Base-by-base conservation (phyloP, 1,140 invertebrate species). In the Drosophila cardini region DNA sequence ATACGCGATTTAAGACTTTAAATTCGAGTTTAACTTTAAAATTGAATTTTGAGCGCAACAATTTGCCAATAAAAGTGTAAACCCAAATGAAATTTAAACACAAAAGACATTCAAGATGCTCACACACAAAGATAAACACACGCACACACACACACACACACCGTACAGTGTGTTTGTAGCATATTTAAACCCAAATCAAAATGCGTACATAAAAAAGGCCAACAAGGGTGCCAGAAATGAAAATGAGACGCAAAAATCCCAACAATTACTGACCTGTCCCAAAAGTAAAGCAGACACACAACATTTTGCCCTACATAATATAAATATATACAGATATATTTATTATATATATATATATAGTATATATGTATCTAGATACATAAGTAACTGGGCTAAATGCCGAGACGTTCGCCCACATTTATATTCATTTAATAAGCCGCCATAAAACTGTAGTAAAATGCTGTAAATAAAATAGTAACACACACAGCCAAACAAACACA, bases 361-460 rank as follows among this genome's bases (percentile, higher is more conserved):
- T 42, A 46, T 46, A 52, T 26, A 26, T 60, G 21, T 42, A 70
- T 13, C 10, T 45, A 26, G 21, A 61, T 48, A 61, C 26, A 30
- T 60, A 80, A 67, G 69, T 45, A 74, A 38, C 65, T 60, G 45
- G 11, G 62, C 71, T 63, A 74, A 70, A 63, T 64, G 65, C 65
- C 36, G 42, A 38, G 34, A 21, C 52, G 21, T 60, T 70, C 50
- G 70, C 62, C 82, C 75, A 57, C 82, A 86, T 86, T 86, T 82
- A 86, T 87, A 78, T 78, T 52, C 83, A 76, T 82, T 86, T 86
- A 86, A 86, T 86, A 86, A 86, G 82, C 83, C 58, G 30, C 79
- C 83, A 87, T 87, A 86, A 86, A 87, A 86, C 83, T 87, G 83
- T 86, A 86, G 82, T 87, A 86, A 81, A 86, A 81, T 75, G 82